These are phyloP conservation scores for Archilochus colubris DNA, from an alignment of 2,113 vertebrate species.

Conservation along the genomic window DNA sequence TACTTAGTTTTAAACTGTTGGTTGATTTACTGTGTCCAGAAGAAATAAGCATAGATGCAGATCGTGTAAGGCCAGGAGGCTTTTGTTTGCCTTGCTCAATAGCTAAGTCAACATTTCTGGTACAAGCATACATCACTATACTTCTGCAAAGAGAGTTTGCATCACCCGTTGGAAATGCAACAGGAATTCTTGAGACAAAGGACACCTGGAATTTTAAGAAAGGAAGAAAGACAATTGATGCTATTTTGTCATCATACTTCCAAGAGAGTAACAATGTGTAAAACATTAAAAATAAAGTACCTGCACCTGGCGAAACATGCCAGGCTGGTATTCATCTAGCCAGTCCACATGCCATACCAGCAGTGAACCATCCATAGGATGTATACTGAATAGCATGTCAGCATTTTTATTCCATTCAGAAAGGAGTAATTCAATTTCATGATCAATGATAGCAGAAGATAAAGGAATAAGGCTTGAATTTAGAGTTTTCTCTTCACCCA, in stretches of 20 bases:
- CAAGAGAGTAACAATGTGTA: background rate
- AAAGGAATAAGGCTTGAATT: conserved; percentile 70
- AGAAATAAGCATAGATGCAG: conserved; percentile 89
- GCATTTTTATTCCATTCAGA: conserved; percentile 95
- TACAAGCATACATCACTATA: conserved; percentile 97
- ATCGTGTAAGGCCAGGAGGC: conserved; percentile 81
- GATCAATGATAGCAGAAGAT: conserved; percentile 85
- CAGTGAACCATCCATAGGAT: conserved; percentile 95
- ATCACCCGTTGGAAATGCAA: conserved; percentile 95
- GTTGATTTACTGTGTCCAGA: conserved; percentile 82
- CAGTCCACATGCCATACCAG: conserved; percentile 97
- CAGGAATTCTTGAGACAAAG: conserved; percentile 97
- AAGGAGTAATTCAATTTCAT: conserved; percentile 90
- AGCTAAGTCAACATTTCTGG: conserved; percentile 95
- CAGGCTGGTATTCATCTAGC: conserved; percentile 97
- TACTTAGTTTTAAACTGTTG: conserved; percentile 90
- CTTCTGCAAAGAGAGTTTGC: conserved; percentile 96
- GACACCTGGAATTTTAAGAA: conserved; percentile 85
- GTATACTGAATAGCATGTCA: conserved; percentile 98
- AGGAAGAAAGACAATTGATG: background rate
- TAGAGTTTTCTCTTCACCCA: conserved; percentile 64
- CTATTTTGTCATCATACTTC: background rate
- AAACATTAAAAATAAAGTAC: conserved; percentile 70
- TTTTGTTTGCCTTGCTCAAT: conserved; percentile 94
- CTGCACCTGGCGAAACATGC: conserved; percentile 98